phyloP scores from a whole-genome alignment of 2,888 invertebrate genomes.

The Euzophera pinguis region DNA sequence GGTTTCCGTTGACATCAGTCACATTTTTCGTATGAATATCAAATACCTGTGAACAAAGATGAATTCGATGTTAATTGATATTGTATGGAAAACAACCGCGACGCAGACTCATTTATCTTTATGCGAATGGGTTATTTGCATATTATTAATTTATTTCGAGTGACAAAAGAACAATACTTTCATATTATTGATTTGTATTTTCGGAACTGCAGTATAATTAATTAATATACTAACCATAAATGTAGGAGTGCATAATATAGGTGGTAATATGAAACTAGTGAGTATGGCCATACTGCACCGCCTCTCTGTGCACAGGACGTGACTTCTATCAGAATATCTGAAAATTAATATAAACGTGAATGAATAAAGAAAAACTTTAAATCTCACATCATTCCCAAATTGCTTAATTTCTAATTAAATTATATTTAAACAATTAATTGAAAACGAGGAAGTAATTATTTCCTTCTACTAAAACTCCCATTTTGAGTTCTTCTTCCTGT shows the following conservation, averaged over 20 bases:
- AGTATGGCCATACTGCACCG: constrained; percentile 89
- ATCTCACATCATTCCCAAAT: no score
- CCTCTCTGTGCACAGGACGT: constrained; percentile 86
- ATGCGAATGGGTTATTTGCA: constrained; percentile 6
- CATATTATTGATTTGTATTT: not conserved
- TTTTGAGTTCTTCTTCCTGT: not conserved
- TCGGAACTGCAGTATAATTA: constrained; percentile 3
- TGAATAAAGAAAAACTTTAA: not conserved
- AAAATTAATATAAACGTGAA: constrained; percentile 21
- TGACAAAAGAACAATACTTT: constrained; percentile 12
- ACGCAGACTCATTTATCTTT: not conserved
- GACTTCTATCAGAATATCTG: constrained; percentile 89
- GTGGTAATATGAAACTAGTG: constrained; percentile 86
- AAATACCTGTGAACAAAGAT: constrained; percentile 55
- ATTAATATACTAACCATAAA: constrained; percentile 80
- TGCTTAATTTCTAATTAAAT: no score
- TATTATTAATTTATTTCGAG: constrained; percentile 3
- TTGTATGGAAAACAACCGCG: constrained; percentile 31
- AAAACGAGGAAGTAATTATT: not conserved
- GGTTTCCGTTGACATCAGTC: constrained; percentile 59
- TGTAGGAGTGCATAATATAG: constrained; percentile 91
- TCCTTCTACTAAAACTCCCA: not conserved
- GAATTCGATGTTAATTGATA: constrained; percentile 41
- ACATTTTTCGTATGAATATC: constrained; percentile 71
- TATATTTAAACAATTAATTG: not conserved